A percentile compares a stretch with the other conserved stretches of the same genome.
phyloP scores from a whole-genome alignment of 2,888 invertebrate species.

The Conistra vaccinii region DNA sequence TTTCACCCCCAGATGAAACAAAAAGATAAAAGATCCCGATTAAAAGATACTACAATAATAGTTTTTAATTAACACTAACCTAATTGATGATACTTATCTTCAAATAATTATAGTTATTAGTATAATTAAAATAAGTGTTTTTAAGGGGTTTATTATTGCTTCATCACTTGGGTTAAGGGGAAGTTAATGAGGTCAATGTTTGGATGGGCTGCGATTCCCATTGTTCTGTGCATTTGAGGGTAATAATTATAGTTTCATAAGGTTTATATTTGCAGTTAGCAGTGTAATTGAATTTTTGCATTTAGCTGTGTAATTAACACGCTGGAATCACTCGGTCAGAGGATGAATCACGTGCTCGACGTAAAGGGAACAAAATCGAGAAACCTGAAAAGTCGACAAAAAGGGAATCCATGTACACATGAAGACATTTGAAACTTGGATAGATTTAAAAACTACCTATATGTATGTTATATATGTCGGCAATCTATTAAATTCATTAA shows the following conservation, averaged over 20 bases:
- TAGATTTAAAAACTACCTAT: too few relatives aligned
- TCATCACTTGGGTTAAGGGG: constrained; percentile 41
- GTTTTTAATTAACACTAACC: constrained; percentile 59
- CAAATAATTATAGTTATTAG: constrained; percentile 59
- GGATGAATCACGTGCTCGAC: background rate
- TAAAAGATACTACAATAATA: constrained; percentile 48
- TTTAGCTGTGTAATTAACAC: background rate
- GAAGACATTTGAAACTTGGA: too few relatives aligned
- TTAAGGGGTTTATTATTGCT: constrained; percentile 50
- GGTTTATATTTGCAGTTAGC: background rate
- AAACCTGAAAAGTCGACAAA: too few relatives aligned
- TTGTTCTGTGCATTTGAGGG: constrained; percentile 20
- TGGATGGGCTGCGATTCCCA: constrained; percentile 30
- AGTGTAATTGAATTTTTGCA: background rate
- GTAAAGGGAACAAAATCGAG: background rate
- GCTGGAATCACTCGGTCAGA: background rate
- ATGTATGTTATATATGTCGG: too few relatives aligned
- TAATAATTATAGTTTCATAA: constrained; percentile 5
- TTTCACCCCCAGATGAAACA: constrained; percentile 2
- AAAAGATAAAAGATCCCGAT: constrained; percentile 33
- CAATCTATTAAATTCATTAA: too few relatives aligned
- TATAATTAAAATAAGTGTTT: constrained; percentile 56
- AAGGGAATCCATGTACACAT: too few relatives aligned
- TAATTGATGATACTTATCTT: constrained; percentile 62
- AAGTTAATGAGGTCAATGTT: constrained; percentile 33